These are phyloP conservation scores for Meiosimyza decipiens DNA, from an alignment of 2,888 invertebrate species.

Conservation along the genomic window DNA sequence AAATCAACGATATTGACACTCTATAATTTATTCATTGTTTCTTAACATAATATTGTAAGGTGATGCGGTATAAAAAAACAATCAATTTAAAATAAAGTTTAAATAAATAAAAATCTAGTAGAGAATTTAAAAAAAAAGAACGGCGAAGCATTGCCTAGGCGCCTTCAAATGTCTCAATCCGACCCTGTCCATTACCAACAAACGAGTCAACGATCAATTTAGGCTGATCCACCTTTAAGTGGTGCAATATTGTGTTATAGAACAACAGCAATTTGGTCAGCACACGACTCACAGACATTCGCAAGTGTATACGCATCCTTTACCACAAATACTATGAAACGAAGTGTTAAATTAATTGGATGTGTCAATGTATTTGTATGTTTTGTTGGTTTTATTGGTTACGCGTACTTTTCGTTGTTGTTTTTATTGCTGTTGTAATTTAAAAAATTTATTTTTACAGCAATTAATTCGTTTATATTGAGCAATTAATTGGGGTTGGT, in stretches of 20 bases:
- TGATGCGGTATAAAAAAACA: no score
- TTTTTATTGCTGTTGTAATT: constrained; percentile 34
- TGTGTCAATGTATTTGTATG: constrained; percentile 47
- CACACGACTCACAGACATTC: constrained; percentile 11
- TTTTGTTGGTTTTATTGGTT: constrained; percentile 33
- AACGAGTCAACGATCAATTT: constrained; percentile 43
- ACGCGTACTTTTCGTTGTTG: constrained; percentile 16
- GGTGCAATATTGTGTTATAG: background rate
- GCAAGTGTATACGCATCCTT: constrained; percentile 42
- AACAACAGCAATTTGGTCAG: constrained; percentile 19
- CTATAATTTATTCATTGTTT: no score
- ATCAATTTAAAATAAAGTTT: no score
- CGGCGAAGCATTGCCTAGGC: no score
- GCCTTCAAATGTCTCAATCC: no score
- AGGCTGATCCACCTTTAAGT: constrained; percentile 37
- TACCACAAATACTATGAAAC: constrained; percentile 60
- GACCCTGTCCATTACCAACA: no score
- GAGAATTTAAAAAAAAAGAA: no score
- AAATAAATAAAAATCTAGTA: no score
- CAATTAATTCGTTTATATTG: constrained; percentile 48
- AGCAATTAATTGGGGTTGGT: constrained; percentile 40
- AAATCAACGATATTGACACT: no score
- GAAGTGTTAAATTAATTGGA: constrained; percentile 60
- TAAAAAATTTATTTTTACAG: constrained; percentile 43
- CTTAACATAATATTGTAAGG: no score